Evolutionary conservation across 1,140 invertebrate genomes (phyloP), one percentile per base, ranked within the genome.

Genomic region (Sweltsa coloradensis): DNA sequence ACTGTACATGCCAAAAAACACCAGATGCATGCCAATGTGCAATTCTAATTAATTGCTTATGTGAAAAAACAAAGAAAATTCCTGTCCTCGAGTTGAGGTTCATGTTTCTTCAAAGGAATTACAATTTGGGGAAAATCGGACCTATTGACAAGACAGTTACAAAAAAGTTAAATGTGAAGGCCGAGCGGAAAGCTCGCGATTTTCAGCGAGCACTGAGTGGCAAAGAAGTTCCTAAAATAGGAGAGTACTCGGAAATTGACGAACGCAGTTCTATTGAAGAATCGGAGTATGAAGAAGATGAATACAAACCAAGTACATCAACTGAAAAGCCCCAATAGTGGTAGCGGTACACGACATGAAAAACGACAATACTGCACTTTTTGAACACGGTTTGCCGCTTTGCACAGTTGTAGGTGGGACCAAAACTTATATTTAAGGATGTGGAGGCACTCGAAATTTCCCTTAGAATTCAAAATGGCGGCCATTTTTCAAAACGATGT

Each of bases 1-100:
- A 44, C 13, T 44, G 42, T 44, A 14, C 42, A 14, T 44, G 42
- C 3, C 24, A 44, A 44, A 44, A 31, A 44, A 44, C 36, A 11
- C 36, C 36, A 37, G 36, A 37, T 11, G 36, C n/a, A 5, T 37
- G 36, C 23, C 16, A 37, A 37, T 37, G 36, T 37, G 36, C 36
- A 37, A 16, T 37, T 3, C 23, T 22, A 37, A 37, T 37, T 11
- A 37, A 37, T 22, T 37, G 36, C 36, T 19, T 22, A 22, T 37
- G 36, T 22, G 11, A 37, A 37, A 37, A 37, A 37, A 4, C 4
- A n/a, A 37, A 37, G 23, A 37, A 11, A 5, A 37, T 37, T 37
- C 36, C 36, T 37, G 11, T n/a, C 36, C 36, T 3, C 5, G 36
- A 37, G 36, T 37, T 37, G n/a, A 5, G 36, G 23, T 37, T 37